Base-by-base conservation (phyloP, 2,113 vertebrate genomes). In the Probosciger aterrimus region DNA sequence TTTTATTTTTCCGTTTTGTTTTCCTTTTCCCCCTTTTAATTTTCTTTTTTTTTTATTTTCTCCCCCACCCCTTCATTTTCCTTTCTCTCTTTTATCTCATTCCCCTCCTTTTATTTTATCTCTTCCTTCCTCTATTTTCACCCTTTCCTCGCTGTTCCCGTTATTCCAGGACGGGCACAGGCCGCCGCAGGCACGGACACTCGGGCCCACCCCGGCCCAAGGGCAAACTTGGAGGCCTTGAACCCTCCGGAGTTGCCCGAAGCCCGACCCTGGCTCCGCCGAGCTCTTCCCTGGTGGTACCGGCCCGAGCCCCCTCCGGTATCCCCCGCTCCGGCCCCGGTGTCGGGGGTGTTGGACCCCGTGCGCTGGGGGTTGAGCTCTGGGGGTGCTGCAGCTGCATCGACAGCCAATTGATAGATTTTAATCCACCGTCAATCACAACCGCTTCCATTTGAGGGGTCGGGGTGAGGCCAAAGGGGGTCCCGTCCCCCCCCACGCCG, bases 21-120 rank as follows among this genome's bases (percentile, higher is more conserved):
- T 9, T 4, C 9, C 18, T 3, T 31, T 59, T 1, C 7, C 7
- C 2, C 13, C 14, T 6, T 59, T 35, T n/a, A 11, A 59, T 30
- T 44, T 44, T 12, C 12, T 6, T 16, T 73, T 10, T 1, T 1
- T 28, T 63, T 8, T n/a, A 14, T 14, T 18, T 20, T 7, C 10
- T 18, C 63, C 33, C 31, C 33, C 33, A 59, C 8, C 14, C 4
- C 35, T 82, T 57, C 4, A 4, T 14, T 39, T 9, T 7, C 11
- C 14, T 5, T 35, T 59, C 2, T 10, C 9, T 2, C 16, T 63
- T 44, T 15, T 5, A 4, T 52, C 76, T 11, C 5, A 1, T 55
- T 44, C 23, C 9, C 31, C 1, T 11, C 6, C 14, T 67, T 57
- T 41, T 16, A 15, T 39, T 63, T 67, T 28, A 10, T 28, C 33